Evolutionary conservation across 2,113 vertebrate genomes (phyloP).

Genomic region (Hippocampus barbouri): DNA sequence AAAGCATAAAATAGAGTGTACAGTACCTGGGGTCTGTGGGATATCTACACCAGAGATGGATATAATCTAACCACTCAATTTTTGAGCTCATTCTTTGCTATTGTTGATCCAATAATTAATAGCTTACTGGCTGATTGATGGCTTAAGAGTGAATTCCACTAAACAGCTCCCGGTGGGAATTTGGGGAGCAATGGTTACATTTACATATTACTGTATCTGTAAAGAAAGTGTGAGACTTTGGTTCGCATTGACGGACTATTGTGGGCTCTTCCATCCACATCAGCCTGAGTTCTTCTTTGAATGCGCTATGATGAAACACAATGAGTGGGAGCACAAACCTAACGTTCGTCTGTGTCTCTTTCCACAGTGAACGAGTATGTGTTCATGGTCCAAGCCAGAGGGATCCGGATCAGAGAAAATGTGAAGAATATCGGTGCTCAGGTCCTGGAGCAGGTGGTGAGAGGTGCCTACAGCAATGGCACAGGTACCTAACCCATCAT

Average conservation of each 20-base stretch:
- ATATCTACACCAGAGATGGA: too few species aligned
- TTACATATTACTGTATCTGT: not conserved
- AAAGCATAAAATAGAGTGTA: not conserved
- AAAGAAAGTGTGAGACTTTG: not conserved
- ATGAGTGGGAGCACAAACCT: not conserved
- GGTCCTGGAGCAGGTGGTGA: constrained; percentile 93
- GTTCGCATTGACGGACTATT: not conserved
- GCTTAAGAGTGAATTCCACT: too few species aligned
- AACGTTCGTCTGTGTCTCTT: constrained; percentile 15
- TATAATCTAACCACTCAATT: too few species aligned
- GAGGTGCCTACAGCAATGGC: constrained; percentile 89
- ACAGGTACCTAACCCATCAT: constrained; percentile 75
- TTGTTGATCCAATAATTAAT: too few species aligned
- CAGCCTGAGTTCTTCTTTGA: not conserved
- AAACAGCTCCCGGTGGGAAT: too few species aligned
- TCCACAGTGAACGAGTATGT: constrained; percentile 94
- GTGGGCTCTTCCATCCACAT: not conserved
- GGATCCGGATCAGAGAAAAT: constrained; percentile 91
- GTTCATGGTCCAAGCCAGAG: constrained; percentile 96
- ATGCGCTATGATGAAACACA: not conserved
- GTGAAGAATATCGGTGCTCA: constrained; percentile 90
- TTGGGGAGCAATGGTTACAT: too few species aligned
- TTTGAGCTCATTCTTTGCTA: too few species aligned
- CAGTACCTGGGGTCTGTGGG: not conserved
- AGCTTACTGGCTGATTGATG: too few species aligned